Base-by-base conservation (phyloP, 2,113 vertebrate genomes). In the Tenebrosternarchus preto region DNA sequence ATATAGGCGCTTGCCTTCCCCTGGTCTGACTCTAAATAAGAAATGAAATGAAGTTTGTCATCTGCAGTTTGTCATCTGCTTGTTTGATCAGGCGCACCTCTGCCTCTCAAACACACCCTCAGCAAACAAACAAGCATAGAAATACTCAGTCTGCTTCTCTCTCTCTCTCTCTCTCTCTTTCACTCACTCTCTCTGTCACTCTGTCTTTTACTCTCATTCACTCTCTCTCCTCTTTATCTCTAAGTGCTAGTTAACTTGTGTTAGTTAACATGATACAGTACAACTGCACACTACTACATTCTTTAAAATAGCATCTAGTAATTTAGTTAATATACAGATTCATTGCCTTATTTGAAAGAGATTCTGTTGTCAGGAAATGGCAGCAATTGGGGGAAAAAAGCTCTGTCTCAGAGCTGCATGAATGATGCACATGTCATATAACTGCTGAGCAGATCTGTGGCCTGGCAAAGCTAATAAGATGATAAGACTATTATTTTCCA, bases 291-390 rank as follows among this genome's bases (percentile, higher is more conserved):
- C 19, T 39, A 63, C 50, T 55, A 53, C 36, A 0, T 31, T 73
- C 20, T 70, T 46, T 31, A 53, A 16, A 73, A 59, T 17, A 6
- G 53, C 59, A 31, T 43, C 27, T 31, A 77, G 64, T 39, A 31
- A 5, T 11, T 15, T n/a, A 20, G 74, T 82, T 83, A 77, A 89
- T 88, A 86, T 86, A 84, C 72, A 50, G 67, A 76, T 81, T 56
- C 33, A 74, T 55, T 31, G n/a, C n/a, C 75, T 87, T 64, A 33
- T 64, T 56, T 83, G 36, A 16, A 86, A 46, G 76, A 76, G 79
- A 85, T 83, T 82, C 75, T 57, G 33, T 6, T 59, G 73, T 76
- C 77, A 80, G 78, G 72, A 85, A 85, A 80, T 83, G 63, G 60
- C 39, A 79, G 61, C 77, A 29, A 46, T 87, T 73, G 76, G 78